Percentiles rank a stretch among this genome's conserved stretches.
Conservation (phyloP, 2,888 invertebrate species). For the Dryomyza anilis region DNA sequence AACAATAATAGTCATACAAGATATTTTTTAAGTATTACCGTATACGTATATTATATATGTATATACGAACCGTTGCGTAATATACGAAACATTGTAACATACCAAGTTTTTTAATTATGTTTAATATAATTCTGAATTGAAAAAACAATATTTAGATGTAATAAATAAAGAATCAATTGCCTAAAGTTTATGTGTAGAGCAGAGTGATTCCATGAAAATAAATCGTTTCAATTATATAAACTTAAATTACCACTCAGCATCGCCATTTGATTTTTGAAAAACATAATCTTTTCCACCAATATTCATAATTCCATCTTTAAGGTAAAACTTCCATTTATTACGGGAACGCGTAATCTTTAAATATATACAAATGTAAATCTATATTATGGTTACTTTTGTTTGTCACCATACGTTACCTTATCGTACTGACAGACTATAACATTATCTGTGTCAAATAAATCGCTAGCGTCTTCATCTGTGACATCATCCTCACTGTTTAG, state of each 20-base stretch:
- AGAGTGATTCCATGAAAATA: not conserved
- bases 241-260: constrained; percentile 91
- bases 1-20: too few relatives aligned
- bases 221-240: not conserved
- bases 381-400: not conserved
- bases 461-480: constrained; percentile 92
- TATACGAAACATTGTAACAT: too few relatives aligned
- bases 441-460: constrained; percentile 98
- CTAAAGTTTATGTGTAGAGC: too few relatives aligned
- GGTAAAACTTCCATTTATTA: constrained; percentile 99
- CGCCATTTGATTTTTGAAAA: constrained; percentile 98
- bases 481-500: constrained; percentile 97
- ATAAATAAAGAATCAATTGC: too few relatives aligned
- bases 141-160: too few relatives aligned
- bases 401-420: constrained; percentile 72
- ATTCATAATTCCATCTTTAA: constrained; percentile 99
- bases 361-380: not conserved
- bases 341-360: constrained; percentile 92
- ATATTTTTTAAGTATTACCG: too few relatives aligned
- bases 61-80: too few relatives aligned
- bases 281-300: constrained; percentile 97
- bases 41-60: too few relatives aligned
- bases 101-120: too few relatives aligned
- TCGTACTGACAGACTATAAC: constrained; percentile 99
- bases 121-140: too few relatives aligned